These are phyloP conservation scores for Stomatorhinus walkeri DNA, from an alignment of 2,797 vertebrate genomes.

Conservation along the genomic window DNA sequence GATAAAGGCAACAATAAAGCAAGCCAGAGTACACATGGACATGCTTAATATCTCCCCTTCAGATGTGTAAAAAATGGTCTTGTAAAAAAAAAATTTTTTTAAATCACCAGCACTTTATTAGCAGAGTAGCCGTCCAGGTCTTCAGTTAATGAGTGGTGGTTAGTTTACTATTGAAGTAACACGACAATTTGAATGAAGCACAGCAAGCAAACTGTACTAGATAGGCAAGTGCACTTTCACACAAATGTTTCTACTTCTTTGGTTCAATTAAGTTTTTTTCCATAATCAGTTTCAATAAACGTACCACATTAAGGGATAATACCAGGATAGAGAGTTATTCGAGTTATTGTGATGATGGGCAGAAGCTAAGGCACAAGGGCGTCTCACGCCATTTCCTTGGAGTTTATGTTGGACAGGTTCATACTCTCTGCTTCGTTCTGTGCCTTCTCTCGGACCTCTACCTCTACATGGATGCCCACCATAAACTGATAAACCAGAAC, in stretches of 20 bases:
- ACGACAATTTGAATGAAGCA: not conserved
- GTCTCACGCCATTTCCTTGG: conserved; percentile 62
- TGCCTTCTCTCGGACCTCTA: conserved; percentile 51
- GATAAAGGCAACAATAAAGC: not conserved
- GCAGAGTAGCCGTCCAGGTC: not conserved
- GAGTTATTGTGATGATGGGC: not conserved
- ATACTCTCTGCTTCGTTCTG: conserved; percentile 66
- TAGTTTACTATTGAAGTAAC: not conserved
- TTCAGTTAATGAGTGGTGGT: not conserved
- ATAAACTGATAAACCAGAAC: conserved; percentile 76
- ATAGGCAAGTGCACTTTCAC: not conserved
- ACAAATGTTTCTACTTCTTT: not conserved
- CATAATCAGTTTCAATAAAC: not conserved
- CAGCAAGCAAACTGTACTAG: not conserved
- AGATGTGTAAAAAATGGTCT: not conserved
- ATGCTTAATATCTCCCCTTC: not conserved
- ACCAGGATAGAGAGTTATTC: not conserved
- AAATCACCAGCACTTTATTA: not conserved
- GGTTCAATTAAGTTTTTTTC: not conserved
- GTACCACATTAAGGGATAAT: not conserved
- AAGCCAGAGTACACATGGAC: not conserved
- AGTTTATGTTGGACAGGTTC: conserved; percentile 61
- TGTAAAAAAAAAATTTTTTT: not conserved
- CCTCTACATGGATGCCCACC: conserved; percentile 68
- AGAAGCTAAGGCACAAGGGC: not conserved